phyloP scores from a whole-genome alignment of 2,888 invertebrate genomes.

The Reticulitermes lucifugus region DNA sequence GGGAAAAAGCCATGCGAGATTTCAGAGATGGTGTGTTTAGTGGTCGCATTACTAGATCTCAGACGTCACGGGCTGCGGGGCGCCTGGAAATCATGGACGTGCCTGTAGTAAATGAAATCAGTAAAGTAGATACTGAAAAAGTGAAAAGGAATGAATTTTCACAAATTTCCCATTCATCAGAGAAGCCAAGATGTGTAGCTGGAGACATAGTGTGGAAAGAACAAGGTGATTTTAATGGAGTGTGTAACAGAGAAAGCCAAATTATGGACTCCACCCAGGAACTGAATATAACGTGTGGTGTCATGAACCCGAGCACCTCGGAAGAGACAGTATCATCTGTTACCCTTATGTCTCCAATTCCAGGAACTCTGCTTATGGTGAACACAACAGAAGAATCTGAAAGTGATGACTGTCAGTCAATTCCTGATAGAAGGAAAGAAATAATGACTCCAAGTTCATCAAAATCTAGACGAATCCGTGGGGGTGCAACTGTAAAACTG shows the following conservation, averaged over 20 bases:
- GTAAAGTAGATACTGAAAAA: slow-evolving; percentile 22
- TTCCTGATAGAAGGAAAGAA: slow-evolving; percentile 21
- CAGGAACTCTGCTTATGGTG: slow-evolving; percentile 41
- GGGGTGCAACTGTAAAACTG: slow-evolving; percentile 41
- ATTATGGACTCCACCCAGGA: slow-evolving; percentile 45
- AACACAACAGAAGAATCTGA: slow-evolving; percentile 37
- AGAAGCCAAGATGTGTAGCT: not conserved
- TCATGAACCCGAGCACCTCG: slow-evolving; percentile 15
- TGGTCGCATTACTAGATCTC: slow-evolving; percentile 33
- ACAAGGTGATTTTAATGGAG: not conserved
- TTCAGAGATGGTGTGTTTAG: slow-evolving; percentile 35
- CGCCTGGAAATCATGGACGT: not conserved
- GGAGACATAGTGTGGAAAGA: slow-evolving; percentile 30
- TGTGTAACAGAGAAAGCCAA: slow-evolving; percentile 26
- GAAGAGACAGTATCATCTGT: slow-evolving; percentile 27
- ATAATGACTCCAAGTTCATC: slow-evolving; percentile 16
- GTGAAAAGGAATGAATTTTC: slow-evolving; percentile 25
- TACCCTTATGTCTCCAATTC: slow-evolving; percentile 39
- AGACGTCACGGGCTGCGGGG: slow-evolving; percentile 23
- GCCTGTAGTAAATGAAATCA: not conserved
- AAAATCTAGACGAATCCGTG: slow-evolving; percentile 30
- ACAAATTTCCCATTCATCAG: slow-evolving; percentile 15
- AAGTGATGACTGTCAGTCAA: slow-evolving; percentile 34
- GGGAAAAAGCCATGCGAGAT: slow-evolving; percentile 33
- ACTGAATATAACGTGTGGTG: slow-evolving; percentile 47